Percentiles rank a stretch among this genome's conserved stretches.
Evolutionary conservation across 2,888 invertebrate genomes (phyloP).

Genomic region (Idaea aversata): DNA sequence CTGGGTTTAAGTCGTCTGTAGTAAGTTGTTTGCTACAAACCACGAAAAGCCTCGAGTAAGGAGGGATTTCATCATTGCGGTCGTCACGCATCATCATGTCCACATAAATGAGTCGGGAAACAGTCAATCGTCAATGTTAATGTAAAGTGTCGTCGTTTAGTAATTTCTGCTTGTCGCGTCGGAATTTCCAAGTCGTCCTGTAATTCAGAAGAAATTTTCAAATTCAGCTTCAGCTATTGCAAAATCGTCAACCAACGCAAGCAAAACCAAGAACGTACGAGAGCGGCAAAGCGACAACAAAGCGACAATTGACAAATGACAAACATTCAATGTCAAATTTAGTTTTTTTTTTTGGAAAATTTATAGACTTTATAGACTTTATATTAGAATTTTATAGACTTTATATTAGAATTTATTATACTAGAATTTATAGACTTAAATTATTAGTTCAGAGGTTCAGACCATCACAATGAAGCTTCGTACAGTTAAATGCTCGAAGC

Average conservation of each 20-base stretch:
- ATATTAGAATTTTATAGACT: no score
- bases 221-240: background rate
- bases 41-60: slow-evolving; percentile 93
- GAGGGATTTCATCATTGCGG: slow-evolving; percentile 83
- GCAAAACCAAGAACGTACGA: background rate
- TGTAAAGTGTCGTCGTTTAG: background rate
- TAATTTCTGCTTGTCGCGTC: slow-evolving; percentile 16
- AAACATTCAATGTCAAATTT: background rate
- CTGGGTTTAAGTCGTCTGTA: slow-evolving; percentile 88
- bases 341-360: no score
- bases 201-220: background rate
- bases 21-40: slow-evolving; percentile 86
- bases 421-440: no score
- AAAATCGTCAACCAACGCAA: background rate
- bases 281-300: background rate
- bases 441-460: no score
- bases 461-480: no score
- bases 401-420: no score
- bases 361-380: no score
- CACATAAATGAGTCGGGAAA: background rate
- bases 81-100: slow-evolving; percentile 39
- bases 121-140: background rate
- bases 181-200: background rate
- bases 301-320: background rate
- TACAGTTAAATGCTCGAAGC: no score